Percentiles rank a stretch among this genome's conserved stretches.
These are phyloP conservation scores for Arion vulgaris DNA, from an alignment of 1,140 invertebrate genomes.

Conservation along the genomic window DNA sequence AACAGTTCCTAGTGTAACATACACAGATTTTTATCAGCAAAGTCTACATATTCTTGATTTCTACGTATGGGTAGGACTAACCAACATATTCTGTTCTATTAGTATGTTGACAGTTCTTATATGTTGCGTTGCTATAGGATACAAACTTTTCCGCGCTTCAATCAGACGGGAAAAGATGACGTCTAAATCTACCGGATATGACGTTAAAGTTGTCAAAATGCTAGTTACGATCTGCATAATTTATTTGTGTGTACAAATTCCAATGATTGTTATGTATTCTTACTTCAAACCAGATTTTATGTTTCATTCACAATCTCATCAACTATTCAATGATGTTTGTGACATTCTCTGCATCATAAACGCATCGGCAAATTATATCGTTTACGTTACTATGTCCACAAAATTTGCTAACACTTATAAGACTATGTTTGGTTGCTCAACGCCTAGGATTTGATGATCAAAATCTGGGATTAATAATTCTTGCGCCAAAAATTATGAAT, in stretches of 20 bases:
- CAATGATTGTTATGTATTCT: slow-evolving; percentile 16
- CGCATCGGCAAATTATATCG: slow-evolving; percentile 1
- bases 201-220: slow-evolving; percentile 13
- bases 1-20: background rate
- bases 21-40: background rate
- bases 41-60: background rate
- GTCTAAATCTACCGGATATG: background rate
- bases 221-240: background rate
- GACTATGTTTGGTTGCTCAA: background rate
- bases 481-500: too few species aligned
- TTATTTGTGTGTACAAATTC: background rate
- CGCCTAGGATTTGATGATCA: too few species aligned
- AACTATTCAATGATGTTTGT: slow-evolving; percentile 1
- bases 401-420: slow-evolving; percentile 15
- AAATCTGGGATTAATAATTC: too few species aligned
- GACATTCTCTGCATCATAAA: background rate
- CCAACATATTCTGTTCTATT: background rate
- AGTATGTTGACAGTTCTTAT: background rate
- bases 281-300: slow-evolving; percentile 8
- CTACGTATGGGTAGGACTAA: slow-evolving; percentile 5
- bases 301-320: background rate
- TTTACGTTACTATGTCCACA: slow-evolving; percentile 7
- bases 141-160: background rate
- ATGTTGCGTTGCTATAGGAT: slow-evolving; percentile 2
- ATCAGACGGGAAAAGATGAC: background rate